phyloP scores from a whole-genome alignment of 2,888 invertebrate species.

The Meloe dianella region DNA sequence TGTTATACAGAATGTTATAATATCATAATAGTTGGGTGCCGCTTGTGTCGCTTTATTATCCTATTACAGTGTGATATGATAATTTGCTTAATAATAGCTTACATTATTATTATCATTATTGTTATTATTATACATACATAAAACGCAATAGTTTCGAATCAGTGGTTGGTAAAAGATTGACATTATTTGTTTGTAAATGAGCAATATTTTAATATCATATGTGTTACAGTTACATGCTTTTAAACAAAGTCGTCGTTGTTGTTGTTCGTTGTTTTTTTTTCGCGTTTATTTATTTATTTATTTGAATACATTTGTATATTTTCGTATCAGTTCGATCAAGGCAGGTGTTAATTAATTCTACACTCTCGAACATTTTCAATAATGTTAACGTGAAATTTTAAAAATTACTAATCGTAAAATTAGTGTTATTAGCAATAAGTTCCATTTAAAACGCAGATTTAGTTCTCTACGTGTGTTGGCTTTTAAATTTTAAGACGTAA shows the following conservation, averaged over 20 bases:
- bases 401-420: neutral
- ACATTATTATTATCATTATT: neutral
- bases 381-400: neutral
- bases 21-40: slow-evolving; percentile 49
- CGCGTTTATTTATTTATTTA: neutral
- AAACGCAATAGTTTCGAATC: slow-evolving; percentile 43
- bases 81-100: slow-evolving; percentile 51
- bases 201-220: slow-evolving; percentile 6
- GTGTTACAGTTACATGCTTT: neutral
- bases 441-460: no score
- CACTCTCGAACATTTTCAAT: neutral
- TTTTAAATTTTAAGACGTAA: no score
- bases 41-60: slow-evolving; percentile 41
- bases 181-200: slow-evolving; percentile 4
- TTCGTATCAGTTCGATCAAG: neutral
- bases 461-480: no score
- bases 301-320: neutral
- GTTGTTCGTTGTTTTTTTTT: neutral
- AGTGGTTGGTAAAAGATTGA: slow-evolving; percentile 32
- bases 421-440: no score
- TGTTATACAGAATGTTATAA: slow-evolving; percentile 50
- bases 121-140: slow-evolving; percentile 23
- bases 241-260: neutral
- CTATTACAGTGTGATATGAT: slow-evolving; percentile 53
- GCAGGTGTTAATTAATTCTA: neutral